Evolutionary conservation across 2,113 vertebrate genomes (phyloP).

Genomic region (Plectropomus leopardus): DNA sequence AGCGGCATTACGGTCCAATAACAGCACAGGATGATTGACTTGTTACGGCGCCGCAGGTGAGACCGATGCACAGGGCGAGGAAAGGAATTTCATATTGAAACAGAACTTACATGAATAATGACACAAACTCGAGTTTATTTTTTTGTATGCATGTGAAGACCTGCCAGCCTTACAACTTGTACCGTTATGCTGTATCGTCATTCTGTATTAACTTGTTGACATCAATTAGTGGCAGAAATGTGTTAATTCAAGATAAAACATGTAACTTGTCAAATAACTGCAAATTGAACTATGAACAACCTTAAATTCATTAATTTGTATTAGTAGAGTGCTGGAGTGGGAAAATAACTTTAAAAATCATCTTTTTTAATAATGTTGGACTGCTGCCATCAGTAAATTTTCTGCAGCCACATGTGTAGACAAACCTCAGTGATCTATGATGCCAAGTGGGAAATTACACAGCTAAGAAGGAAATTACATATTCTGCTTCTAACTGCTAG

Average conservation of each 20-base stretch:
- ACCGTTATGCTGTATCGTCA: not conserved
- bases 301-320: not conserved
- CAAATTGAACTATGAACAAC: not conserved
- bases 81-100: constrained; percentile 5
- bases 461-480: not conserved
- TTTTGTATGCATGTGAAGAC: not conserved
- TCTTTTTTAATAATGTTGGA: not conserved
- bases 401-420: constrained; percentile 12
- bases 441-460: not conserved
- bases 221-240: not conserved
- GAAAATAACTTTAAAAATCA: not conserved
- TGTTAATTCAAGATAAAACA: not conserved
- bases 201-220: not conserved
- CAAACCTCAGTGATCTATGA: not conserved
- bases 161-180: not conserved
- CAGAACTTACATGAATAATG: not conserved
- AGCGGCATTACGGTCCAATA: constrained; percentile 43
- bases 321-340: not conserved
- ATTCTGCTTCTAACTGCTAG: not conserved
- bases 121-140: not conserved
- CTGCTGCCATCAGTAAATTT: not conserved
- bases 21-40: constrained; percentile 46
- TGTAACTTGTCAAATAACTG: not conserved
- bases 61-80: not conserved
- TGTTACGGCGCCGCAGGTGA: constrained; percentile 39